Evolutionary conservation across 53 echinoderm and acorn worm species (phyloP).

Genomic region (Patiria pectinifera): DNA sequence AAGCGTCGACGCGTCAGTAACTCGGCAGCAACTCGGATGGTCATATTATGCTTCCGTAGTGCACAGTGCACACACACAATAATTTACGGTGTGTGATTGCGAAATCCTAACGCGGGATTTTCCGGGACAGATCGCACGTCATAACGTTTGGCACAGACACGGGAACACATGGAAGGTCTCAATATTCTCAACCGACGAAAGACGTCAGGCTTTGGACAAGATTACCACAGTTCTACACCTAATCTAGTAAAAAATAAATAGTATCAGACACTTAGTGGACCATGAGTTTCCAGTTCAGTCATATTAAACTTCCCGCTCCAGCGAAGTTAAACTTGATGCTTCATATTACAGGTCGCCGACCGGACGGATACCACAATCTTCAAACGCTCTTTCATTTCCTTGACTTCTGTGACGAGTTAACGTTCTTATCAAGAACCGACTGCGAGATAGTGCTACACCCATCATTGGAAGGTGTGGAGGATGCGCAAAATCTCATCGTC

Average conservation of each 20-base stretch:
- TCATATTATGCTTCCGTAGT: too few relatives aligned
- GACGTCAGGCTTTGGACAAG: neutral
- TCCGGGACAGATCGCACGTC: neutral
- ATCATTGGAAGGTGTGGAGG: slow-evolving; percentile 4
- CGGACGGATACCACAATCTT: slow-evolving; percentile 56
- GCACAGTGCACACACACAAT: too few relatives aligned
- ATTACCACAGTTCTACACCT: neutral
- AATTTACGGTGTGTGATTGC: too few relatives aligned
- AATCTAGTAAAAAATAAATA: neutral
- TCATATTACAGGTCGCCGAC: slow-evolving; percentile 33
- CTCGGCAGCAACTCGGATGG: too few relatives aligned
- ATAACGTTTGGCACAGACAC: neutral
- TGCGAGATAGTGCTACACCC: slow-evolving; percentile 15
- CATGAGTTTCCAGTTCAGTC: slow-evolving; percentile 29
- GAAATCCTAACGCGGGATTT: neutral
- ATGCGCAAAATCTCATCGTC: slow-evolving; percentile 35
- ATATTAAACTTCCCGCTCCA: slow-evolving; percentile 54
- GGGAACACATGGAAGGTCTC: neutral
- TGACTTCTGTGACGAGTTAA: slow-evolving; percentile 47
- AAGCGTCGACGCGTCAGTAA: too few relatives aligned
- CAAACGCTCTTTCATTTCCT: slow-evolving; percentile 59
- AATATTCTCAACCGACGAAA: too few relatives aligned
- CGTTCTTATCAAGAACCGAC: slow-evolving; percentile 42
- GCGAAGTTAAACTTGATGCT: slow-evolving; percentile 58
- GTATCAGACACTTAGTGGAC: neutral